phyloP scores from a whole-genome alignment of 2,888 invertebrate genomes.

The Mesoligia furuncula region DNA sequence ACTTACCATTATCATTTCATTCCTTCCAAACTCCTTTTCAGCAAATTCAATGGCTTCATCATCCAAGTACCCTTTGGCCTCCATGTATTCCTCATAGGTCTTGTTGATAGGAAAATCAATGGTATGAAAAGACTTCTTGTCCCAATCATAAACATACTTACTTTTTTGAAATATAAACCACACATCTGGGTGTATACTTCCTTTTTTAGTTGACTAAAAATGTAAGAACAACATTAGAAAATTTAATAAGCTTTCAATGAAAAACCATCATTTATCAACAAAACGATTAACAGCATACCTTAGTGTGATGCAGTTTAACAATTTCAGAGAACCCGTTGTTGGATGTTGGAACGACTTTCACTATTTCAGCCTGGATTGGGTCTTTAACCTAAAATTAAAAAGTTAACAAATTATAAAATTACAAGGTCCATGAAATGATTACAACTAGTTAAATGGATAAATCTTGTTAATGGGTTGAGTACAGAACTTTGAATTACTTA shows the following conservation, averaged over 20 bases:
- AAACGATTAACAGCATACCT: slow-evolving; percentile 80
- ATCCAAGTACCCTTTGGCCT: slow-evolving; percentile 96
- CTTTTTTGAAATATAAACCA: slow-evolving; percentile 99
- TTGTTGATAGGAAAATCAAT: slow-evolving; percentile 96
- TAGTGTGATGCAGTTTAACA: slow-evolving; percentile 93
- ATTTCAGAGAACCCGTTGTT: slow-evolving; percentile 99
- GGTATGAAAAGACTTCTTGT: slow-evolving; percentile 94
- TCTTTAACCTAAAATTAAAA: slow-evolving; percentile 92
- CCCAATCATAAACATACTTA: slow-evolving; percentile 97
- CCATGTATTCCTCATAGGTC: slow-evolving; percentile 93
- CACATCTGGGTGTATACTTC: slow-evolving; percentile 89
- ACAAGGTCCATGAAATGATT: background rate
- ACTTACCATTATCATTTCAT: slow-evolving; percentile 95
- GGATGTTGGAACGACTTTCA: slow-evolving; percentile 98
- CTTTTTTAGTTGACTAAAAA: slow-evolving; percentile 82
- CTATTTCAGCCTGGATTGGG: slow-evolving; percentile 94
- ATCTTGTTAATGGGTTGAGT: slow-evolving; percentile 53
- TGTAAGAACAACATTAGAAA: background rate
- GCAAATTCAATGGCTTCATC: slow-evolving; percentile 94
- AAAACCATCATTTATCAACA: background rate
- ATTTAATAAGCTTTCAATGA: background rate
- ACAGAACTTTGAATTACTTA: slow-evolving; percentile 81
- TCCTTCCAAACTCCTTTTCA: slow-evolving; percentile 96
- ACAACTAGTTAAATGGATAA: slow-evolving; percentile 16
- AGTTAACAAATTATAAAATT: slow-evolving; percentile 13